Evolutionary conservation across 2,797 vertebrate species (phyloP).

Genomic region (Thamnophis elegans): DNA sequence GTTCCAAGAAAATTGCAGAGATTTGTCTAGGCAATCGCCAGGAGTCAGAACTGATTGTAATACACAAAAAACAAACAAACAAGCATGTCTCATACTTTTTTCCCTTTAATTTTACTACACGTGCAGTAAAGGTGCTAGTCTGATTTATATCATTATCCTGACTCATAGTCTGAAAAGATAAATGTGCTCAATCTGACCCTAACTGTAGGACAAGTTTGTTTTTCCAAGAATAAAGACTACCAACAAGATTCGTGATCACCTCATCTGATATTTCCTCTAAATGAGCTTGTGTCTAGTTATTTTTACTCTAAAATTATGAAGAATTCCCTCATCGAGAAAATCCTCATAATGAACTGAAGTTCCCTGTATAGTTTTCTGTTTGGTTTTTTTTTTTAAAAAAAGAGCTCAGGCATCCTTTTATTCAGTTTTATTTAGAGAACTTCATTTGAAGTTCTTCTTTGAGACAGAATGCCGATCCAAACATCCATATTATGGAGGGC

Average conservation of each 20-base stretch:
- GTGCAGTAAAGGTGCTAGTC: background rate
- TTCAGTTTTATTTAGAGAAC: background rate
- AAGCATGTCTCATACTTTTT: background rate
- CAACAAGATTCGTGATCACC: background rate
- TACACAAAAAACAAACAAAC: background rate
- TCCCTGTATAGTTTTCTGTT: background rate
- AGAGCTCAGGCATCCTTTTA: background rate
- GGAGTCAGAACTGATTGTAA: background rate
- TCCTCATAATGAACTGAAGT: constrained; percentile 6
- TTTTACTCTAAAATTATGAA: constrained; percentile 11
- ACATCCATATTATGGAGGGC: background rate
- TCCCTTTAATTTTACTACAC: background rate
- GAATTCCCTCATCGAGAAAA: background rate
- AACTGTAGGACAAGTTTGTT: background rate
- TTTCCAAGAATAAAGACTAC: background rate
- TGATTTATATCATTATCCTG: background rate
- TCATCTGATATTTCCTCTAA: background rate
- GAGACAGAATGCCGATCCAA: background rate
- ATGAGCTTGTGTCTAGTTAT: background rate
- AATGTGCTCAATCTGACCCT: background rate
- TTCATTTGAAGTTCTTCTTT: constrained; percentile 19
- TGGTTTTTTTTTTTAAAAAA: background rate
- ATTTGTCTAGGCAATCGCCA: background rate
- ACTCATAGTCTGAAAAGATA: background rate
- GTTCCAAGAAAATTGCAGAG: background rate